Evolutionary conservation across 2,113 vertebrate genomes (phyloP).

Genomic region (Hippocampus mohnikei): DNA sequence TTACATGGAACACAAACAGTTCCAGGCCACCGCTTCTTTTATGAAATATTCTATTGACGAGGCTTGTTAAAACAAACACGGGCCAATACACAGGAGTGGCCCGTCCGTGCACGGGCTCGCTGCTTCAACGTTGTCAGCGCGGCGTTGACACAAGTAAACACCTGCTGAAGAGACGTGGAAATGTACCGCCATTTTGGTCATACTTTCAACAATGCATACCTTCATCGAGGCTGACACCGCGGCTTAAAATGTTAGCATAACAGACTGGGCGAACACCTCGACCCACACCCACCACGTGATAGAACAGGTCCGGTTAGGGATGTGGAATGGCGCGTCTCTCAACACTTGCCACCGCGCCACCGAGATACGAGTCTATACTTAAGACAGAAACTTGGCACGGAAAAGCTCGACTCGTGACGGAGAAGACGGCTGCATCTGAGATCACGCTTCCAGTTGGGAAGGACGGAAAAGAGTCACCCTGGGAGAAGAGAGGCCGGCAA

Average conservation of each 20-base stretch:
- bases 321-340: constrained; percentile 62
- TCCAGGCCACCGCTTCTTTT: constrained; percentile 70
- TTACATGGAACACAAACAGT: constrained; percentile 66
- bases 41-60: constrained; percentile 66
- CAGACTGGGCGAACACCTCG: constrained; percentile 29
- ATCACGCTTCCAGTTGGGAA: constrained; percentile 36
- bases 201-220: constrained; percentile 69
- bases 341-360: constrained; percentile 44
- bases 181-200: constrained; percentile 58
- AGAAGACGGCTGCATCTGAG: constrained; percentile 65
- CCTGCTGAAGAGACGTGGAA: constrained; percentile 70
- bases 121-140: constrained; percentile 51
- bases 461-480: background rate
- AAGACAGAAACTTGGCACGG: constrained; percentile 74
- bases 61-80: constrained; percentile 66
- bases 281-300: constrained; percentile 50
- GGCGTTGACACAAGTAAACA: constrained; percentile 65
- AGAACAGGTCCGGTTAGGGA: constrained; percentile 60
- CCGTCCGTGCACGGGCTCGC: constrained; percentile 36
- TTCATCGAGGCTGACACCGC: constrained; percentile 49
- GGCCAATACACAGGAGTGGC: constrained; percentile 56
- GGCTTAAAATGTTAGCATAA: constrained; percentile 44
- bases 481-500: constrained; percentile 31
- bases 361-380: constrained; percentile 24
- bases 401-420: constrained; percentile 57